A percentile compares a stretch with the other conserved stretches of the same genome.
phyloP scores from a whole-genome alignment of 2,113 vertebrate genomes.

The Crotophaga sulcirostris region DNA sequence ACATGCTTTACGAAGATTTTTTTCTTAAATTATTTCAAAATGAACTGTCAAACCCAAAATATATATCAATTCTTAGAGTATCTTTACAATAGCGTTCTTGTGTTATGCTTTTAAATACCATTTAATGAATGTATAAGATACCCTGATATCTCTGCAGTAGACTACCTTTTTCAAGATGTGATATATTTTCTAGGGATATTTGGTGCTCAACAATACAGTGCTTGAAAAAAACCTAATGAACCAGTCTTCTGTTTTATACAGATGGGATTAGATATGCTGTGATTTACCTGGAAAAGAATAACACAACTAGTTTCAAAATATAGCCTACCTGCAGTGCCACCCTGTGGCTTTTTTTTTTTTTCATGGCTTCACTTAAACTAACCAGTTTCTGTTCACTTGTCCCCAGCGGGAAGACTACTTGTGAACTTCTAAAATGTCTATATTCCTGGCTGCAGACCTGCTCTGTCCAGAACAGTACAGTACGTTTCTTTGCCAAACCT shows the following conservation, averaged over 20 bases:
- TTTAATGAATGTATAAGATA: neutral
- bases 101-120: neutral
- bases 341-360: slow-evolving; percentile 36
- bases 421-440: neutral
- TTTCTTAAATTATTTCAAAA: neutral
- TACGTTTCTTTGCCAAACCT: neutral
- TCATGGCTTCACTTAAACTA: neutral
- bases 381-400: neutral
- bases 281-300: neutral
- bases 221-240: neutral
- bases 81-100: neutral
- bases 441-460: neutral
- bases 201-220: neutral
- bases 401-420: fast-evolving
- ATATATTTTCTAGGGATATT: neutral
- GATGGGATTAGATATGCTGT: neutral
- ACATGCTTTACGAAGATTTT: neutral
- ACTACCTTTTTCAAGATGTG: neutral
- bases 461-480: neutral
- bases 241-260: neutral
- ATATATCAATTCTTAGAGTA: fast-evolving
- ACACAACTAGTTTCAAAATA: neutral
- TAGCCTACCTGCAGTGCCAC: slow-evolving; percentile 40
- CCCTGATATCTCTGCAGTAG: neutral
- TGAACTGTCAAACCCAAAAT: neutral